Conservation (phyloP, 2,113 vertebrate species). For the Acrocephalus arundinaceus region DNA sequence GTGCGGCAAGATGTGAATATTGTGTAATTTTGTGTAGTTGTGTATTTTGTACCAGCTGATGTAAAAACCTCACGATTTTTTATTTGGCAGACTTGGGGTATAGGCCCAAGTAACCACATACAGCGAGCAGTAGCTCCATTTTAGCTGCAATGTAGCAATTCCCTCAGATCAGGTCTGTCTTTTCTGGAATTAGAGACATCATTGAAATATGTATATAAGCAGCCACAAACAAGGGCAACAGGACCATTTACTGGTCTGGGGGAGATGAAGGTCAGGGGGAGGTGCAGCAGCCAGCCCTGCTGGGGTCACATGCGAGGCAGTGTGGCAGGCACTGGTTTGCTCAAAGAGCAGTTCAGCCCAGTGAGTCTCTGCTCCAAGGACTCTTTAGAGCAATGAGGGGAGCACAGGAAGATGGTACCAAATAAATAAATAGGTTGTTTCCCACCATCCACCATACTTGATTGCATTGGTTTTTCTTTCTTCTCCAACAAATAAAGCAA, state of each 20-base stretch:
- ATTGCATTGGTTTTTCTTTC: background rate
- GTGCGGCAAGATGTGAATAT: background rate
- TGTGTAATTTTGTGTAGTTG: background rate
- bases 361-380: background rate
- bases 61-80: background rate
- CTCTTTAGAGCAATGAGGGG: background rate
- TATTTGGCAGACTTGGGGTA: background rate
- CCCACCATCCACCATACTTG: background rate
- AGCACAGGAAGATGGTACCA: background rate
- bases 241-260: background rate
- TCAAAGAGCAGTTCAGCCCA: background rate
- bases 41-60: background rate
- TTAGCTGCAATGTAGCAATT: background rate
- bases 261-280: background rate
- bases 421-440: background rate
- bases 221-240: background rate
- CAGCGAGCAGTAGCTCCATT: background rate
- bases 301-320: fast-evolving
- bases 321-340: background rate
- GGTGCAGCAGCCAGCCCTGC: background rate
- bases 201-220: background rate
- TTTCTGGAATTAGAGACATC: fast-evolving
- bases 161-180: background rate
- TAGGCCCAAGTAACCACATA: background rate
- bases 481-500: background rate